Base-by-base conservation (phyloP, 2,888 invertebrate species). In the Dolichopus griseipennis region DNA sequence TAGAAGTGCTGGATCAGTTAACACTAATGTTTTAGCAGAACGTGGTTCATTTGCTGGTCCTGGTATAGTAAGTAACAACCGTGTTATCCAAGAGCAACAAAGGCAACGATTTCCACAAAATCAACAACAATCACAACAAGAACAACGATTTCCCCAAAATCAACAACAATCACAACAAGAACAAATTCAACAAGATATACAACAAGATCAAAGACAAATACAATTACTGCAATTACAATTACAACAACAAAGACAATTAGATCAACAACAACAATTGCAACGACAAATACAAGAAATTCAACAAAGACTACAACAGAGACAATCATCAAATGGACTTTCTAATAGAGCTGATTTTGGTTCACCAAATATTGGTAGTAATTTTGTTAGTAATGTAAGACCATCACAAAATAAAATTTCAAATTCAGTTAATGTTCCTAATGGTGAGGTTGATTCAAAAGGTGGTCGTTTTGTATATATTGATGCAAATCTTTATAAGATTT, bases 41-140 rank as follows among this genome's bases (percentile, higher is more conserved):
- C 73, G 75, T 52, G 75, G 76, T 66, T 75, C 75, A 67, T 79
- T 75, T 69, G 73, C 74, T 67, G 77, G 75, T 52, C 1, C 52
- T 18, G 3, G 15, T 43, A n/a, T n/a, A n/a, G n/a, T n/a, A n/a
- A n/a, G 2, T 5, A 52, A 15, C 18, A 52, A 18, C 64, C 20
- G 61, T 61, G 18, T 61, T 18, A 2, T 2, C 2, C 52, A 52
- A 52, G 12, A 18, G 15, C 52, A 52, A 52, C 52, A 15, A 52
- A 1, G 18, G 15, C 52, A 15, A 18, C 15, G 6, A 18, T 15
- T 10, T 10, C 18, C 37, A 37, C 52, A 52, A 52, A 2, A 2
- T 2, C 15, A 15, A 52, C 52, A 52, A 52, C 18, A 52, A 27
- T 27, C 27, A 27, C 27, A 27, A 27, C 5, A 4, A 27, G n/a